Conservation (phyloP, 2,888 invertebrate species). For the Yponomeuta sedellus region DNA sequence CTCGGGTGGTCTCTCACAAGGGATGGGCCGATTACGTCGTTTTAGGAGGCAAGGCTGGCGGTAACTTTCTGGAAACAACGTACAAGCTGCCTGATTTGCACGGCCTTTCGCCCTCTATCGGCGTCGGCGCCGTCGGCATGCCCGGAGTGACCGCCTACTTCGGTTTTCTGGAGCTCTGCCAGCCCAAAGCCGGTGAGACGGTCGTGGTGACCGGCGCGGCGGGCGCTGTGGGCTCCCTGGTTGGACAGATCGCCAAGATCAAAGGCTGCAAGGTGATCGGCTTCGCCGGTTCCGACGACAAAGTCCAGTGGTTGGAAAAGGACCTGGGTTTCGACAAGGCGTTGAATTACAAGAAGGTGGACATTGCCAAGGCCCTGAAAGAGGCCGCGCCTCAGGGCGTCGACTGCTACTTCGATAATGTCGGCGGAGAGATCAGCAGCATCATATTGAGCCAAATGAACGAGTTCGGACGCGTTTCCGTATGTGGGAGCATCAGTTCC, state of each 20-base stretch:
- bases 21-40: conserved; percentile 77
- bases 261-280: conserved; percentile 74
- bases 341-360: conserved; percentile 79
- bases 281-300: conserved; percentile 78
- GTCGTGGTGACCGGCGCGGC: conserved; percentile 80
- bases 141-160: conserved; percentile 13
- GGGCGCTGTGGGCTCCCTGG: conserved; percentile 80
- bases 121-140: conserved; percentile 9
- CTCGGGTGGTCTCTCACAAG: conserved; percentile 64
- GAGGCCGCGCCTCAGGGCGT: conserved; percentile 78
- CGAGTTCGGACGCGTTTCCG: conserved; percentile 42
- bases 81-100: conserved; percentile 11
- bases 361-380: conserved; percentile 62
- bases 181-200: conserved; percentile 78
- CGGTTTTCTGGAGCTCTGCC: conserved; percentile 70
- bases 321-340: conserved; percentile 78
- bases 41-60: neutral
- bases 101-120: neutral
- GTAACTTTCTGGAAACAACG: neutral
- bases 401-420: conserved; percentile 83
- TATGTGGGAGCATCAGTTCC: conserved; percentile 17
- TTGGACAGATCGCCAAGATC: conserved; percentile 81
- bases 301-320: conserved; percentile 77
- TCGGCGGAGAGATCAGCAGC: conserved; percentile 76
- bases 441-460: conserved; percentile 74